Conservation (phyloP, 1,140 invertebrate genomes). For the Notospermus geniculatus region DNA sequence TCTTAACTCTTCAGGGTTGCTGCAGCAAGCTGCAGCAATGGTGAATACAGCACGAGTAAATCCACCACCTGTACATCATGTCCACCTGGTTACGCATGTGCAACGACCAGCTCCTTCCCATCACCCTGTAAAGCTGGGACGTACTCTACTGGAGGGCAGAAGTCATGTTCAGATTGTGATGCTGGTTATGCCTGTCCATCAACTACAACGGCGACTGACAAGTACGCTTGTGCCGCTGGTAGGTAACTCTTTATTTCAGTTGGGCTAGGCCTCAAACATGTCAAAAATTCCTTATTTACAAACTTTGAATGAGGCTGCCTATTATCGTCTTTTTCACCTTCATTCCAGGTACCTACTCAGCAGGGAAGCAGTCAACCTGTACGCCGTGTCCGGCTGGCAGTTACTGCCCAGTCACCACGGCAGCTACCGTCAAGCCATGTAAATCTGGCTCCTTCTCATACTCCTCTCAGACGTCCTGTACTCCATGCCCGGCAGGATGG, state of each 20-base stretch:
- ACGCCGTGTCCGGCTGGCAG: conserved; percentile 36
- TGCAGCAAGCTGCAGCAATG: conserved; percentile 31
- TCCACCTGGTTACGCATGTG: conserved; percentile 45
- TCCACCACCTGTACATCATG: conserved; percentile 37
- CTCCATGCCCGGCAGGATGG: conserved; percentile 35
- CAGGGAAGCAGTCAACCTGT: conserved; percentile 32
- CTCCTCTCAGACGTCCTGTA: conserved; percentile 25
- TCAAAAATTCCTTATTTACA: too few relatives aligned
- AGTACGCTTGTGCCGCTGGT: conserved; percentile 34
- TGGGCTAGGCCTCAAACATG: too few relatives aligned
- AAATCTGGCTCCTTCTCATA: conserved; percentile 1
- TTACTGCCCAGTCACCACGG: conserved; percentile 25
- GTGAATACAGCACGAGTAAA: conserved; percentile 36
- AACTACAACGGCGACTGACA: conserved; percentile 28
- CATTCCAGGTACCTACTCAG: conserved; percentile 43
- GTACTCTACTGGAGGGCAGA: conserved; percentile 30
- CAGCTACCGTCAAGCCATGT: conserved; percentile 6
- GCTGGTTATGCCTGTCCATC: conserved; percentile 43
- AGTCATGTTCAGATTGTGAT: conserved; percentile 35
- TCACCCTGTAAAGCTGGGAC: conserved; percentile 34
- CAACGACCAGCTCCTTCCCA: conserved; percentile 28
- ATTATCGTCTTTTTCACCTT: conserved; percentile 9
- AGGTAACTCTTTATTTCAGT: conserved; percentile 5
- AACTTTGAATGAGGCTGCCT: too few relatives aligned
- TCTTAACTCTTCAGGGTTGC: too few relatives aligned